Conservation (phyloP, 2,888 invertebrate species). For the Suillia variegata region DNA sequence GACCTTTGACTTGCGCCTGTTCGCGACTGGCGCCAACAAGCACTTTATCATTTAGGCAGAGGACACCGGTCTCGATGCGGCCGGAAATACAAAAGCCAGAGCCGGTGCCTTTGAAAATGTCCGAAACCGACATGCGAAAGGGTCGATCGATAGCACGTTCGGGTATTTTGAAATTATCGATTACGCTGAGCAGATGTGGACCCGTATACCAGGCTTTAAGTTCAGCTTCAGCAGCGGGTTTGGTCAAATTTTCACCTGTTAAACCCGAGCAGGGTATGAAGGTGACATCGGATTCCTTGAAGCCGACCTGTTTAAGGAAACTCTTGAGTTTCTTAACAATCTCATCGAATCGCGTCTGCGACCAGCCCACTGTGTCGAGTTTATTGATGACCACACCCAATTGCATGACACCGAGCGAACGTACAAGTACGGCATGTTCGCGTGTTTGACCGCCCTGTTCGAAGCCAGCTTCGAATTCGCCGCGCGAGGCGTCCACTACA, state of each 20-base stretch:
- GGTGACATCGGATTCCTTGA: conserved; percentile 81
- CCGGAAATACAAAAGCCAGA: conserved; percentile 92
- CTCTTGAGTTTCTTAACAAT: conserved; percentile 80
- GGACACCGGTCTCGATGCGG: conserved; percentile 87
- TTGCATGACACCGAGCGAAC: conserved; percentile 88
- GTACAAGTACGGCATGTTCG: conserved; percentile 93
- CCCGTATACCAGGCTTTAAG: conserved; percentile 81
- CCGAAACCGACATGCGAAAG: conserved; percentile 89
- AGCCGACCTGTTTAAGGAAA: conserved; percentile 91
- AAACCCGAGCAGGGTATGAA: conserved; percentile 96
- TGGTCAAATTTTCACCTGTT: conserved; percentile 90
- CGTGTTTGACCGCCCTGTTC: conserved; percentile 97
- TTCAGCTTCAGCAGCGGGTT: conserved; percentile 69
- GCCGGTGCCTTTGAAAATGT: conserved; percentile 91
- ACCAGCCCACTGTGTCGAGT: conserved; percentile 95
- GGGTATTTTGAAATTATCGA: conserved; percentile 86
- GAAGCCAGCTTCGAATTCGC: conserved; percentile 99
- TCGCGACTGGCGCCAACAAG: conserved; percentile 86
- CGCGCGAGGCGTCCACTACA: conserved; percentile 93
- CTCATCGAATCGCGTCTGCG: conserved; percentile 86
- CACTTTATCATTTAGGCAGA: conserved; percentile 86
- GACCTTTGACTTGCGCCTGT: conserved; percentile 78
- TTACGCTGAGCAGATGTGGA: conserved; percentile 81
- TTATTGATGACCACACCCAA: conserved; percentile 96
- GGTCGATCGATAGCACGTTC: conserved; percentile 87